A percentile compares a stretch with the other conserved stretches of the same genome.
Evolutionary conservation across 2,797 vertebrate species (phyloP).

Genomic region (Scomberomorus guttatus): DNA sequence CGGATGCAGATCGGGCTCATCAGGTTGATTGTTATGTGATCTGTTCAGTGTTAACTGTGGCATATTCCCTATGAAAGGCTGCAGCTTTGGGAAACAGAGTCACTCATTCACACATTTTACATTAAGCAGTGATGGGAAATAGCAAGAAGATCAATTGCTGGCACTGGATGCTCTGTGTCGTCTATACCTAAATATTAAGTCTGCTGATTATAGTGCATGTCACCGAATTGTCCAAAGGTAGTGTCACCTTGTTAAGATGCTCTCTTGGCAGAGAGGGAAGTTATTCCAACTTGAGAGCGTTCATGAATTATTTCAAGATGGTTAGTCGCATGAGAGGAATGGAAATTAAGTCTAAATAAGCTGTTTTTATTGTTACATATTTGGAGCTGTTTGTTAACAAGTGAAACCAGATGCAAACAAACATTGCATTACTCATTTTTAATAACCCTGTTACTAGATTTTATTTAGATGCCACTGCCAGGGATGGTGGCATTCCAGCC

Average conservation of each 20-base stretch:
- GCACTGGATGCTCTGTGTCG: constrained; percentile 46
- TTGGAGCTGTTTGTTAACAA: constrained; percentile 42
- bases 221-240: constrained; percentile 6
- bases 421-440: constrained; percentile 18
- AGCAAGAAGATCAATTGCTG: constrained; percentile 51
- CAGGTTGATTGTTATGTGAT: constrained; percentile 55
- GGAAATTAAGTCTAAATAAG: constrained; percentile 22
- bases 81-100: constrained; percentile 45
- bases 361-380: constrained; percentile 16
- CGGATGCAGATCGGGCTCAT: constrained; percentile 56
- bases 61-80: constrained; percentile 45
- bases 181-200: constrained; percentile 43
- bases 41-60: constrained; percentile 42
- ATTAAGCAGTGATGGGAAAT: constrained; percentile 47
- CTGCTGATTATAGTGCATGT: constrained; percentile 35
- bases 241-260: constrained; percentile 26
- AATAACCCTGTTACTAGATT: constrained; percentile 23
- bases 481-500: not conserved
- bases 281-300: constrained; percentile 6
- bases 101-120: constrained; percentile 58
- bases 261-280: not conserved
- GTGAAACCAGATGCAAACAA: constrained; percentile 37
- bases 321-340: constrained; percentile 36
- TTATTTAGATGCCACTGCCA: not conserved
- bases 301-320: constrained; percentile 32